phyloP scores from a whole-genome alignment of 2,797 vertebrate species.

The Sebastolobus altivelis region DNA sequence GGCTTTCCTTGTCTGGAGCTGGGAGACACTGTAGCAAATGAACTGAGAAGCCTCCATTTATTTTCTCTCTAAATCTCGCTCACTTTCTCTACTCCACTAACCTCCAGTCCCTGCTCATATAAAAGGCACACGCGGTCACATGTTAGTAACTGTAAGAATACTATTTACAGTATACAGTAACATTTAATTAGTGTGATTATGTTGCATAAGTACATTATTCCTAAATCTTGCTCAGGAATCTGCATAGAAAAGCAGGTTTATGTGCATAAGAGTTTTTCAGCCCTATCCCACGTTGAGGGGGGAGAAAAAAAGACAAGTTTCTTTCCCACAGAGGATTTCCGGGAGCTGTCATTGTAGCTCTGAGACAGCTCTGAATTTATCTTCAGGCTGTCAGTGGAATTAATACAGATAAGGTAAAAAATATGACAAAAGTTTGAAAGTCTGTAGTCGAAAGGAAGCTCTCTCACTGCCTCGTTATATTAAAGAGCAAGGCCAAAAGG shows the following conservation, averaged over 20 bases:
- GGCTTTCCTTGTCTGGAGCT: slow-evolving; percentile 62
- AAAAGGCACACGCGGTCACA: slow-evolving; percentile 12
- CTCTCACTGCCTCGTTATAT: slow-evolving; percentile 69
- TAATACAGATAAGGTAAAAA: slow-evolving; percentile 83
- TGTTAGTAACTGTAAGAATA: not conserved
- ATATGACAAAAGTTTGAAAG: slow-evolving; percentile 81
- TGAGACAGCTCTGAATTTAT: slow-evolving; percentile 83
- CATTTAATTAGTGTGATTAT: slow-evolving; percentile 32
- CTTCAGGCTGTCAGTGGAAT: slow-evolving; percentile 84
- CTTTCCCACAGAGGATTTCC: slow-evolving; percentile 72
- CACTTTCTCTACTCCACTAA: slow-evolving; percentile 52
- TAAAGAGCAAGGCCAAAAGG: slow-evolving; percentile 66
- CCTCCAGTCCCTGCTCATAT: slow-evolving; percentile 30
- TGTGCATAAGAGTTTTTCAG: slow-evolving; percentile 46
- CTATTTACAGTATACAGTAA: slow-evolving; percentile 10
- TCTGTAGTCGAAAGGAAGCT: slow-evolving; percentile 72
- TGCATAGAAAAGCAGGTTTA: slow-evolving; percentile 53
- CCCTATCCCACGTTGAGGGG: slow-evolving; percentile 26
- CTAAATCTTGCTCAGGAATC: slow-evolving; percentile 34
- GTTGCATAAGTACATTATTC: not conserved
- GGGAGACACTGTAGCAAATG: slow-evolving; percentile 69
- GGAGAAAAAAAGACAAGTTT: not conserved
- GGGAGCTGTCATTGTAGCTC: slow-evolving; percentile 76
- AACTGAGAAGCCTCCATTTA: slow-evolving; percentile 76
- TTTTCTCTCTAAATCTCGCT: slow-evolving; percentile 54